phyloP scores from a whole-genome alignment of 2,113 vertebrate species.

The Oenanthe melanoleuca region DNA sequence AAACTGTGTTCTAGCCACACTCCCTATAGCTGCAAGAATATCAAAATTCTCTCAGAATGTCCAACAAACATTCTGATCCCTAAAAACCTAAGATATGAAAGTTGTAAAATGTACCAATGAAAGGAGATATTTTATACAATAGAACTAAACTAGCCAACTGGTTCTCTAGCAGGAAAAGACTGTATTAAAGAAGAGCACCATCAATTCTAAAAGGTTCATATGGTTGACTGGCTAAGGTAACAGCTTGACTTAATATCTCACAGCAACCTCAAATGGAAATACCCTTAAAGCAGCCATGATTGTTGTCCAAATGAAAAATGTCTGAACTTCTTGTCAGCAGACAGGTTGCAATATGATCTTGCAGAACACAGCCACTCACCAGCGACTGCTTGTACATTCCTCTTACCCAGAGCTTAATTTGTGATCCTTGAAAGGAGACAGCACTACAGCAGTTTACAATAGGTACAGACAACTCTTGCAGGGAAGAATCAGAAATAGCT shows the following conservation, averaged over 20 bases:
- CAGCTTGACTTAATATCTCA: neutral
- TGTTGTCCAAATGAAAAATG: neutral
- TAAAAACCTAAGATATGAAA: neutral
- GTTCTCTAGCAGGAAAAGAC: neutral
- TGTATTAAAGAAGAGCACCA: neutral
- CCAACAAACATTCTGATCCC: neutral
- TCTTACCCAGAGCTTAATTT: neutral
- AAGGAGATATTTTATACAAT: neutral
- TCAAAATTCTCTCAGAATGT: neutral
- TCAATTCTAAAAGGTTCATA: neutral
- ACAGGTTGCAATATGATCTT: neutral
- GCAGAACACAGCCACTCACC: neutral
- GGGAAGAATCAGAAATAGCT: neutral
- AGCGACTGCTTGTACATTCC: fast-evolving
- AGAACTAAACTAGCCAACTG: neutral
- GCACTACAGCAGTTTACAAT: neutral
- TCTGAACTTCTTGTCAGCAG: neutral
- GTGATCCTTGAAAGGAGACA: neutral
- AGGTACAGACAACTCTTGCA: neutral
- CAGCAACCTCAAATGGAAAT: neutral
- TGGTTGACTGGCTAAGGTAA: neutral
- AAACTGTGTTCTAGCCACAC: neutral
- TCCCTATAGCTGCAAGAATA: neutral
- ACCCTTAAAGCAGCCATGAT: neutral
- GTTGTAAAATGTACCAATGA: neutral